Conservation (phyloP, 2,113 vertebrate species). For the Odocoileus hemionus region DNA sequence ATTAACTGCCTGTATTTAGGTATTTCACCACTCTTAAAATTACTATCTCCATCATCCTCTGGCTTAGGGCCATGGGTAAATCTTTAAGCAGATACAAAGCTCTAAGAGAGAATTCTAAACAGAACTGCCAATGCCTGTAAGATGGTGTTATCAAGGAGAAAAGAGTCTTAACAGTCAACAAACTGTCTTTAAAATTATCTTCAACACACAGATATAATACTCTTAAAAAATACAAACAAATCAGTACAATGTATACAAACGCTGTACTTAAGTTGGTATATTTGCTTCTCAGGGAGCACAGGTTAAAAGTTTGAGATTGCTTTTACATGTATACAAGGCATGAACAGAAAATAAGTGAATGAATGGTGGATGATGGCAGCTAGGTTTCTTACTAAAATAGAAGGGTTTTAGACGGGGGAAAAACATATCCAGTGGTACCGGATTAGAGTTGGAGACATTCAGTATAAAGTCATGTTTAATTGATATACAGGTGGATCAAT, state of each 20-base stretch:
- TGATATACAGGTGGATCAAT: neutral
- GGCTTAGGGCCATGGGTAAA: neutral
- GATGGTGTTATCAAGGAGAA: neutral
- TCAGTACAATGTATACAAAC: neutral
- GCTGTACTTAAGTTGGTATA: neutral
- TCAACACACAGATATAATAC: neutral
- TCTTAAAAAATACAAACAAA: neutral
- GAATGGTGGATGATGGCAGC: neutral
- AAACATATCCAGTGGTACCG: neutral
- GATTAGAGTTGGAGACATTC: neutral
- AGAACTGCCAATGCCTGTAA: neutral
- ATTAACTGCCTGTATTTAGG: neutral
- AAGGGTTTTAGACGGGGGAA: neutral
- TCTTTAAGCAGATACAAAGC: neutral
- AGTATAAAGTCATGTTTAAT: neutral
- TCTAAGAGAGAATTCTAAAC: neutral
- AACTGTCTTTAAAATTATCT: neutral
- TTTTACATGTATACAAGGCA: neutral
- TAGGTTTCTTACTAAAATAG: neutral
- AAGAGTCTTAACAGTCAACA: neutral
- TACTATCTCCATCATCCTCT: neutral
- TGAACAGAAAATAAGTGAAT: neutral
- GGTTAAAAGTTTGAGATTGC: neutral
- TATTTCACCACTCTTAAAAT: neutral
- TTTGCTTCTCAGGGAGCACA: neutral